Percentiles rank a stretch among this genome's conserved stretches.
phyloP scores from a whole-genome alignment of 2,797 vertebrate species.

The Trematomus bernacchii region DNA sequence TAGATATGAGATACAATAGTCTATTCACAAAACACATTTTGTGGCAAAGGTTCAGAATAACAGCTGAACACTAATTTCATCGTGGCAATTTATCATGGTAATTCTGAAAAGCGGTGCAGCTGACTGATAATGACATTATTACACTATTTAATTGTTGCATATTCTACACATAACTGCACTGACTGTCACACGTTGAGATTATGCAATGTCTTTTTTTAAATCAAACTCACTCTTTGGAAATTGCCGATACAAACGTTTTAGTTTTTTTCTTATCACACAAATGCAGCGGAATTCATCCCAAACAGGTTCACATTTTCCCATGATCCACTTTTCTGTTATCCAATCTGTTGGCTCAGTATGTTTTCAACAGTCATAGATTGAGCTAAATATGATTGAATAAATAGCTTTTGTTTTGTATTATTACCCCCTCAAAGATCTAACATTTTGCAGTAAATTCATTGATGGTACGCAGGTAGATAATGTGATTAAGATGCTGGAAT shows the following conservation, averaged over 20 bases:
- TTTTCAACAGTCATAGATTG: neutral
- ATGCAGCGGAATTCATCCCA: conserved; percentile 4
- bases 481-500: neutral
- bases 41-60: conserved; percentile 55
- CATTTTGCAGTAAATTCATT: neutral
- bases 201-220: neutral
- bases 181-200: neutral
- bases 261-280: conserved; percentile 23
- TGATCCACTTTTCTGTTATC: neutral
- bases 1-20: conserved; percentile 67
- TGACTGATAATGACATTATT: conserved; percentile 26
- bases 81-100: conserved; percentile 32
- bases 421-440: neutral
- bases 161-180: conserved; percentile 18
- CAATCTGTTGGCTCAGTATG: conserved; percentile 1
- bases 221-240: neutral
- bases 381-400: neutral
- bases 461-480: neutral
- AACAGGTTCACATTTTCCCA: neutral
- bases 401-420: neutral
- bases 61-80: conserved; percentile 38
- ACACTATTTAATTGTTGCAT: conserved; percentile 4
- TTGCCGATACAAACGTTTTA: neutral
- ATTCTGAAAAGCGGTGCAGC: conserved; percentile 34
- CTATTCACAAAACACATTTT: conserved; percentile 65